Evolutionary conservation across 2,113 vertebrate genomes (phyloP), one percentile per base, ranked within the genome.

Genomic region (Epinephelus cyanopodus): DNA sequence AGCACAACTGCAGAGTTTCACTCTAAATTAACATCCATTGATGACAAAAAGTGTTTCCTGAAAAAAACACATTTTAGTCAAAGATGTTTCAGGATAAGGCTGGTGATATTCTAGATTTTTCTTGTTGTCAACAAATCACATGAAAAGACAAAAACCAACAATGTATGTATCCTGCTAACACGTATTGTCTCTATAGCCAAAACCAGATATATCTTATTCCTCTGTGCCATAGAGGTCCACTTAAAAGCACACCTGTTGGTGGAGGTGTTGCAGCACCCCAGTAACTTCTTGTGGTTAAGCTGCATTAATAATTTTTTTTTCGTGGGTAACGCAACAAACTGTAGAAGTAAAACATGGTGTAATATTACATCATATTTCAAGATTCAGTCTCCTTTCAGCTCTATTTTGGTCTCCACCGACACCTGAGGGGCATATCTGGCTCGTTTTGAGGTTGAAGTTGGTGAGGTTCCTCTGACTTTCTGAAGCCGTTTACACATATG

Each of bases 1-100:
- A 65, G 27, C 54, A 27, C 53, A 65, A 7, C 23, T 50, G 18
- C 39, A 11, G 83, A 65, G 70, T 83, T 42, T 81, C 60, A 54
- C 45, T 79, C 48, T 58, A 56, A 73, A 84, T 74, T 63, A n/a
- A 56, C 45, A 73, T 67, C 13, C 17, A 37, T 12, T 83, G 27
- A 77, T 54, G 5, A 17, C 12, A 10, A 52, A 62, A 74, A 37
- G 29, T 23, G 10, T 5, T 37, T n/a, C 23, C 39, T 60, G 18
- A 75, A 5, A 23, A 56, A 1, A 2, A 10, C 9, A 39, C 23
- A 54, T 52, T 53, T 42, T 0, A 21, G 2, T 33, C 13, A 48
- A 45, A 66, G 25, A 45, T 56, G 64, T 74, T 1, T 61, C 42
- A 58, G n/a, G 54, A 48, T 50, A 53, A 50, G 10, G 47, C 10